phyloP scores from a whole-genome alignment of 2,797 vertebrate genomes.

The Huso huso region DNA sequence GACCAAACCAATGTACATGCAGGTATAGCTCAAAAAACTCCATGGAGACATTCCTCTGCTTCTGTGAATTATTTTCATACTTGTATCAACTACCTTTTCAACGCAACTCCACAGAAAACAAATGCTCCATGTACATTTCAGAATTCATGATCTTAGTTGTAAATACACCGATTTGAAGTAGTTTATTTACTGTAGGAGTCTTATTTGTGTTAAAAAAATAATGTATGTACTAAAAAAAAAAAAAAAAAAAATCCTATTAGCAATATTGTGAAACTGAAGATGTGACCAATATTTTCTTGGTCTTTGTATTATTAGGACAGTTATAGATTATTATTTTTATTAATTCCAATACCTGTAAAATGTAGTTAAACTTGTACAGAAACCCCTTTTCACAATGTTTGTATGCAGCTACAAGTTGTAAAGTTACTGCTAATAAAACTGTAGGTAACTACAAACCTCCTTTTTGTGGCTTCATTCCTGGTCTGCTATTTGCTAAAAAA shows the following conservation, averaged over 20 bases:
- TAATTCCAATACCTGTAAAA: slow-evolving; percentile 67
- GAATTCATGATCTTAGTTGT: slow-evolving; percentile 53
- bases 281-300: slow-evolving; percentile 58
- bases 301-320: slow-evolving; percentile 55
- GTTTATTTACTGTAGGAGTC: slow-evolving; percentile 62
- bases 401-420: slow-evolving; percentile 59
- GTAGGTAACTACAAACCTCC: slow-evolving; percentile 57
- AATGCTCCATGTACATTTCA: slow-evolving; percentile 61
- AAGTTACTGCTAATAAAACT: slow-evolving; percentile 68
- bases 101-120: slow-evolving; percentile 31
- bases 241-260: slow-evolving; percentile 50
- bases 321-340: slow-evolving; percentile 59
- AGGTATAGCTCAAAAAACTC: too few species aligned
- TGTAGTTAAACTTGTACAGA: slow-evolving; percentile 66
- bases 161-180: slow-evolving; percentile 66
- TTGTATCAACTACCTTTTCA: too few species aligned
- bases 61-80: too few species aligned
- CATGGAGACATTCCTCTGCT: too few species aligned
- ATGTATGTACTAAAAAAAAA: slow-evolving; percentile 51
- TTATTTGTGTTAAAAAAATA: slow-evolving; percentile 52
- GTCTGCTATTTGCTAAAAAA: too few species aligned
- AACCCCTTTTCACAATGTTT: slow-evolving; percentile 53
- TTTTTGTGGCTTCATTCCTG: slow-evolving; percentile 19
- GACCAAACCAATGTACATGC: too few species aligned
- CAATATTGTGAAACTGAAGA: slow-evolving; percentile 56